These are phyloP conservation scores for Numenius arquata DNA, from an alignment of 2,113 vertebrate genomes.

Conservation along the genomic window DNA sequence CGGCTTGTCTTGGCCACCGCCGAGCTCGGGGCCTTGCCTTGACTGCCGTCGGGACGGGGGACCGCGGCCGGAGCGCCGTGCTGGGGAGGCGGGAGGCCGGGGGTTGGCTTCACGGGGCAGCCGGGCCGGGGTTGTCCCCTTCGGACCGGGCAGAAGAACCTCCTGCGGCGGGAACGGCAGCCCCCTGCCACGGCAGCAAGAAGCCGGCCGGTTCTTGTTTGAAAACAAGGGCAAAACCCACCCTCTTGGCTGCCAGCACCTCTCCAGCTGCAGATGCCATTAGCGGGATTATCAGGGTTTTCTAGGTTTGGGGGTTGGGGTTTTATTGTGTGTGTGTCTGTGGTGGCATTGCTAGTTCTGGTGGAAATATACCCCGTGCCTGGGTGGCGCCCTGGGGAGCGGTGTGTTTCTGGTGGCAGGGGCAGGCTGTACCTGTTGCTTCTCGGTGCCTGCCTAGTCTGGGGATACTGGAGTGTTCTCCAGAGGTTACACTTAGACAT, in stretches of 20 bases:
- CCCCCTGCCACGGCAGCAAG: accelerated
- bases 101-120: too few relatives aligned
- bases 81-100: not conserved
- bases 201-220: not conserved
- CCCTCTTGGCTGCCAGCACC: accelerated
- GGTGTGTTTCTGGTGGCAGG: not conserved
- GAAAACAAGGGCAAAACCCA: not conserved
- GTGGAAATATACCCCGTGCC: accelerated
- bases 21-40: not conserved
- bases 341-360: not conserved
- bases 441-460: not conserved
- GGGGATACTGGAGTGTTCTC: not conserved
- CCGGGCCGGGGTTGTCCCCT: not conserved
- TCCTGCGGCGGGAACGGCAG: accelerated
- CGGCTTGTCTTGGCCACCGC: accelerated
- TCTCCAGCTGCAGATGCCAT: not conserved
- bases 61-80: not conserved
- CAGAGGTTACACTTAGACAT: not conserved
- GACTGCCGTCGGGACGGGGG: accelerated
- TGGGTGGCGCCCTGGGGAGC: accelerated
- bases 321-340: too few relatives aligned
- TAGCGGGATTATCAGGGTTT: not conserved
- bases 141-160: accelerated
- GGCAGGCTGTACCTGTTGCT: not conserved
- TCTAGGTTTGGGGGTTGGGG: too few relatives aligned